A percentile compares a stretch with the other conserved stretches of the same genome.
These are phyloP conservation scores for Ommatoiulus sabulosus DNA, from an alignment of 2,888 invertebrate genomes.

Conservation along the genomic window DNA sequence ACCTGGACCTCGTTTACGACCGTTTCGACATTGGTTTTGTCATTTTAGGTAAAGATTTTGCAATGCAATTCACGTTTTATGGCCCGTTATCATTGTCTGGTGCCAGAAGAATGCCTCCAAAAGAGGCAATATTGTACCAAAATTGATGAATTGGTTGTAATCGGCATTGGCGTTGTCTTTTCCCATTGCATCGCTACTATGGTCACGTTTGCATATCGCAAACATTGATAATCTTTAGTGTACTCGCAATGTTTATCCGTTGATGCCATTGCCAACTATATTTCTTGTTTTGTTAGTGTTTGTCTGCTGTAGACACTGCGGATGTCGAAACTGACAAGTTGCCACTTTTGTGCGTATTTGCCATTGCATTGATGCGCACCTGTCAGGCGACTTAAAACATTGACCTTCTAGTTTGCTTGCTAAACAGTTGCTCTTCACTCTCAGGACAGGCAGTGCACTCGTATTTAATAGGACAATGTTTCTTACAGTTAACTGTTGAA, in stretches of 20 bases:
- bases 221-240: constrained; percentile 10
- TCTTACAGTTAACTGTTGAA: too few relatives aligned
- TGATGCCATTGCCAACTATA: background rate
- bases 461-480: too few relatives aligned
- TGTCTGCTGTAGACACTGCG: background rate
- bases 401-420: background rate
- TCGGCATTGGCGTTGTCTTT: background rate
- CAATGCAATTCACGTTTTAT: background rate
- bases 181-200: background rate
- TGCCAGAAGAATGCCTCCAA: background rate
- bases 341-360: background rate
- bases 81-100: constrained; percentile 4
- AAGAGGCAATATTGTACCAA: background rate
- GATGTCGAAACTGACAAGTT: background rate
- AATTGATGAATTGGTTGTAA: constrained; percentile 12
- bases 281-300: background rate
- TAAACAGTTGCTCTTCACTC: background rate
- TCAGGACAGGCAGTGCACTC: too few relatives aligned
- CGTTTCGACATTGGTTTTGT: background rate
- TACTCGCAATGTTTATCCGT: background rate
- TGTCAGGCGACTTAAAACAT: background rate
- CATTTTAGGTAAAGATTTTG: background rate
- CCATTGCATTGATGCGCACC: background rate
- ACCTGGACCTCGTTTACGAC: background rate
- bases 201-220: background rate